Evolutionary conservation across 2,888 invertebrate genomes (phyloP), one percentile per base, ranked within the genome.

Genomic region (Ochropacha duplaris): DNA sequence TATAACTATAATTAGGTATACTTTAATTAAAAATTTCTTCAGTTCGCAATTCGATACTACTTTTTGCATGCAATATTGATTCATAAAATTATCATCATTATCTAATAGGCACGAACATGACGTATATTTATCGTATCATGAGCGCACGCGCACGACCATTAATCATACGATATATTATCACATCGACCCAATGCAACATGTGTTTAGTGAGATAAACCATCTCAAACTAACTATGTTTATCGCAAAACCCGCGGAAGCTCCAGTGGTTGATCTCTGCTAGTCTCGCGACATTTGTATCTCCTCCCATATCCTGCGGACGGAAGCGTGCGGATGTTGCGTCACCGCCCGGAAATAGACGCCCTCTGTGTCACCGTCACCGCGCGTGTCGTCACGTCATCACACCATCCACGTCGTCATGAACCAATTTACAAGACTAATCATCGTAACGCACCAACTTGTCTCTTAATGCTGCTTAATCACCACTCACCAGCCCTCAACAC

Each of bases 311-410:
- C 90, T 87, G 88, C 83, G 85, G 79, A 78, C 87, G 89, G 90
- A 90, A 90, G 83, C 77, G 78, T 66, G 79, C 83, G 90, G 90
- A 90, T 84, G 86, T 92, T 88, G 84, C 90, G 90, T 92, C 91
- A 92, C 66, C 83, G 72, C 79, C 77, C 90, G 91, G 92, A 92
- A 90, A 90, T 88, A 87, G 81, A 83, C 88, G 88, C 88, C 87
- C 88, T 89, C 88, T 91, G 88, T 90, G 90, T 90, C 90, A 90
- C 74, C 80, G 90, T 90, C 90, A 90, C 74, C 80, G 81, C 72
- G 71, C 74, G 72, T 77, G 70, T 70, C 75, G 71, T 68, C 79
- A 74, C 77, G 70, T 76, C 77, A 76, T 65, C 66, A 59, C 64
- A 22, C 62, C 69, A 64, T 57, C 59, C 55, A 26, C 60, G 55